Conservation (phyloP, 2,888 invertebrate species). For the Agrochola litura region DNA sequence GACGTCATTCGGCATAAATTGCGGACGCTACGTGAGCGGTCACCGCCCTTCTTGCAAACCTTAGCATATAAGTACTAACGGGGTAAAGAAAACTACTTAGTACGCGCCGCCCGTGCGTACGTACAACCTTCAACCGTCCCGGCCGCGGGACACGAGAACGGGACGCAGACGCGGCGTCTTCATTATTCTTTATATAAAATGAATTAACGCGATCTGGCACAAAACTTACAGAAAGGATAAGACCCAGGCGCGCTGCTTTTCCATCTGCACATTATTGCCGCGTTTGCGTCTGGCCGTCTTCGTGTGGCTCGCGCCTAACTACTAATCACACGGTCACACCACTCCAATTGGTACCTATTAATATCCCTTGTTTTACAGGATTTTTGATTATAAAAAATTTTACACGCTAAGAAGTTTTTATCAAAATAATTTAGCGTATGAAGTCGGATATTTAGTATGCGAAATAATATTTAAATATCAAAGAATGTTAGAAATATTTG, state of each 20-base stretch:
- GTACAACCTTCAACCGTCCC: neutral
- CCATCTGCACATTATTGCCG: neutral
- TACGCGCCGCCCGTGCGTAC: neutral
- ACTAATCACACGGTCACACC: neutral
- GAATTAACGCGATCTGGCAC: neutral
- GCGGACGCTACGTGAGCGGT: too few species aligned
- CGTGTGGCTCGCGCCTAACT: neutral
- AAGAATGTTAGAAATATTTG: conserved; percentile 72
- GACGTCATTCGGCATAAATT: too few species aligned
- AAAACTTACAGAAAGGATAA: neutral
- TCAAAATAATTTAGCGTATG: conserved; percentile 67
- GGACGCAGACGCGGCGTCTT: neutral
- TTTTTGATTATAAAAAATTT: conserved; percentile 59
- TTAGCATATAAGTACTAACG: neutral
- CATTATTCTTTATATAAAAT: neutral
- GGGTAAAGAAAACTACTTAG: neutral
- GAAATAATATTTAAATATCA: conserved; percentile 73
- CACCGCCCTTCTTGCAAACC: too few species aligned
- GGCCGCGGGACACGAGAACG: neutral
- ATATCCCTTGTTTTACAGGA: conserved; percentile 56
- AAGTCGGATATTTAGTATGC: conserved; percentile 72
- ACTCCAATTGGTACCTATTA: neutral
- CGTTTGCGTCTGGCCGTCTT: neutral
- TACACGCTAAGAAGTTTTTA: conserved; percentile 65
- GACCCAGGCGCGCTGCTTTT: neutral